Conservation (phyloP, 2,113 vertebrate genomes). For the Engystomops pustulosus region DNA sequence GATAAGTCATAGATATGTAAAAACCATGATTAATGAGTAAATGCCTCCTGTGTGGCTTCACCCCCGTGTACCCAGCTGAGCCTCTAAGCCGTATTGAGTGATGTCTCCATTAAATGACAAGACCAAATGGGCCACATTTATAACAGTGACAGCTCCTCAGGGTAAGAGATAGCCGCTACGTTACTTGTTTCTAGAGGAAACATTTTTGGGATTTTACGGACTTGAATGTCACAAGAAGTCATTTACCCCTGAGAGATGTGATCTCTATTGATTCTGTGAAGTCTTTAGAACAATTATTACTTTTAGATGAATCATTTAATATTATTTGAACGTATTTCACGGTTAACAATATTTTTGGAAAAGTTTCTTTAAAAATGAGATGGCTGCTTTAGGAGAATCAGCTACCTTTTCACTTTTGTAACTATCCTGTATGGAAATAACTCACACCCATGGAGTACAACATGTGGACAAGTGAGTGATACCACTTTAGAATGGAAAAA, state of each 20-base stretch:
- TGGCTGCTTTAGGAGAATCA: no score
- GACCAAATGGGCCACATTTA: neutral
- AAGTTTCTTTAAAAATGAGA: no score
- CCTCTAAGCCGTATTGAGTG: conserved; percentile 25
- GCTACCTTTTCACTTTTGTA: no score
- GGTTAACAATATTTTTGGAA: no score
- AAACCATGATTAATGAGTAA: conserved; percentile 23
- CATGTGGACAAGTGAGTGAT: no score
- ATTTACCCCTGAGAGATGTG: neutral
- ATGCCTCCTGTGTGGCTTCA: conserved; percentile 19
- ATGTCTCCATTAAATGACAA: conserved; percentile 26
- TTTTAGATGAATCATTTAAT: no score
- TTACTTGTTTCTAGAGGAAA: neutral
- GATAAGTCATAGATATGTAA: neutral
- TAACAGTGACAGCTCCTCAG: conserved; percentile 16
- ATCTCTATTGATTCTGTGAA: no score
- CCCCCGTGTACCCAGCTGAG: neutral
- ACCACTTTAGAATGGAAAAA: no score
- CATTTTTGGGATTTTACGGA: neutral
- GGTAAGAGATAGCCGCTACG: neutral
- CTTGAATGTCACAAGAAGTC: neutral
- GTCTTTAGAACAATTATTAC: no score
- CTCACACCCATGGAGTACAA: no score
- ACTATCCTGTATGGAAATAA: no score
- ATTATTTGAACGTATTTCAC: no score